These are phyloP conservation scores for Eptesicus fuscus DNA, from an alignment of 2,113 vertebrate genomes.

Conservation along the genomic window DNA sequence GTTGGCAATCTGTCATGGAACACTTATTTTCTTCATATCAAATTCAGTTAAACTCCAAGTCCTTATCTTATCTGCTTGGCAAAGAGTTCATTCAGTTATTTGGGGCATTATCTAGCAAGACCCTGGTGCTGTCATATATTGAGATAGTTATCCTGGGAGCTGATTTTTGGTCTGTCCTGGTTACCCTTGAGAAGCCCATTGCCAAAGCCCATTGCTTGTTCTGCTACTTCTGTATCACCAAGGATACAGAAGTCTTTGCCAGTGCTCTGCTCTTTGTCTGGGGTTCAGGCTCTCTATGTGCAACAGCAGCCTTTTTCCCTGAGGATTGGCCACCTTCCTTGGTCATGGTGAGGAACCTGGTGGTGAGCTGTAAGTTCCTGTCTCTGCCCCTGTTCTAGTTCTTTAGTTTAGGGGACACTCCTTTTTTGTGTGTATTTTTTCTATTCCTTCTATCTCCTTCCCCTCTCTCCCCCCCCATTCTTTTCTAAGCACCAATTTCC, in stretches of 20 bases:
- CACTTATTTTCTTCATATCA: neutral
- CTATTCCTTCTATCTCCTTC: neutral
- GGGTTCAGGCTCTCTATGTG: too few relatives aligned
- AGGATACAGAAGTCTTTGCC: neutral
- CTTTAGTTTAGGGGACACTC: neutral
- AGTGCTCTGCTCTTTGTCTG: neutral
- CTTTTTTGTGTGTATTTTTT: neutral
- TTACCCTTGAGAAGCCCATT: neutral
- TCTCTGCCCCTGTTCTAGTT: neutral
- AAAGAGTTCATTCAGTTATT: neutral
- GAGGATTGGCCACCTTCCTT: neutral
- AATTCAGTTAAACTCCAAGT: neutral
- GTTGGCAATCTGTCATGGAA: neutral
- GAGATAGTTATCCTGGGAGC: neutral
- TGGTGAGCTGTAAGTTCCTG: neutral
- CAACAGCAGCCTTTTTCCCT: neutral
- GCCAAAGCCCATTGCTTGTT: neutral
- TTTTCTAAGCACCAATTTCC: neutral
- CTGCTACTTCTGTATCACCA: neutral
- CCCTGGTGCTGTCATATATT: neutral
- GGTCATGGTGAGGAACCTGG: neutral
- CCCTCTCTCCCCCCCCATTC: accelerated
- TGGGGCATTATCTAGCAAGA: neutral
- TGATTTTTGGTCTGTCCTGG: neutral
- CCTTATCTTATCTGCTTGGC: neutral